Evolutionary conservation across 1,140 invertebrate species (phyloP), one percentile per base, ranked within the genome.

Genomic region (Lepidurus arcticus): DNA sequence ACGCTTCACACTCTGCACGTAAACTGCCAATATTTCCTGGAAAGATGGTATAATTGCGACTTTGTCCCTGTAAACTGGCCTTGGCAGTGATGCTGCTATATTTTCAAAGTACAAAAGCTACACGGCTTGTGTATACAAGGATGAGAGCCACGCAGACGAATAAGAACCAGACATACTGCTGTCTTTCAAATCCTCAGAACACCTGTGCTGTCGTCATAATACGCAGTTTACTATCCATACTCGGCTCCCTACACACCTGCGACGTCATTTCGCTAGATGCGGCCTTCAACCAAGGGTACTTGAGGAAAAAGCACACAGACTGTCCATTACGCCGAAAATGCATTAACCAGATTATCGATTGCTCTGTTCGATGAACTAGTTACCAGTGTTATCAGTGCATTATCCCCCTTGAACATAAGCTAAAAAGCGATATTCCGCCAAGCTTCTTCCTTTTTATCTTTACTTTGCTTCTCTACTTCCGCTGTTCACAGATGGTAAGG

Each of bases 401-500:
- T 13, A 65, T n/a, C 7, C 8, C 16, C 53, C 53, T 65, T 9
- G 21, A 65, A 9, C 16, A 13, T 21, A 65, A n/a, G 9, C 5
- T n/a, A 65, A 65, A 65, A 65, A 65, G 21, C 16, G 53, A 65
- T 10, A 65, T 8, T 21, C 1, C n/a, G n/a, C n/a, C 53, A 9
- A 65, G 21, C 53, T 34, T 65, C 53, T 65, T 65, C 8, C 21
- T 21, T 1, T 65, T 13, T 7, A 65, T 16, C 8, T 7, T 7
- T 65, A 13, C 21, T 65, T 65, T 21, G 21, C 53, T n/a, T 7
- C 21, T 7, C 53, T 65, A 65, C 16, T 65, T 21, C 16, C 53
- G 53, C 6, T 65, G n/a, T 24, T 44, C 45, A 76, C 45, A 76
- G 44, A 76, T 76, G 76, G 45, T 34, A 45, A 53, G 34, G 34